Base-by-base conservation (phyloP, 2,113 vertebrate species). In the Hystrix cristata region DNA sequence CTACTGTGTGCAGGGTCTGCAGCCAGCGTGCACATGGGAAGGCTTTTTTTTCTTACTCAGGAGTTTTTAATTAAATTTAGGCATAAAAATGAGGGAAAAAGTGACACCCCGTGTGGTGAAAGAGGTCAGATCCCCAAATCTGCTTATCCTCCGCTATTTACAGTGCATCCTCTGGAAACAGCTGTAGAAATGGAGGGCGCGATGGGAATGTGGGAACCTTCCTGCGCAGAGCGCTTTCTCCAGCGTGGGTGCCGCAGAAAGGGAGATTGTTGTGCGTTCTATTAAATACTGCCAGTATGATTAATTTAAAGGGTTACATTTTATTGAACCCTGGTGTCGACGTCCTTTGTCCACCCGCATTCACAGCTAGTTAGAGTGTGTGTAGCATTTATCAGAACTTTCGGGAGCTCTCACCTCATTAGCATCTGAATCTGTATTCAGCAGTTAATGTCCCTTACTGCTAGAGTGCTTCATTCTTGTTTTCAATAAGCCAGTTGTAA, bases 391-490 rank as follows among this genome's bases (percentile, higher is more conserved):
- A 99, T 99, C 99, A 99, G 99, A 99, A 99, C 99, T 99, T 99
- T 99, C 99, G 98, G 98, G 98, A 98, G 98, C 98, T 98, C 98
- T 99, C 98, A 98, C 98, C 99, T 99, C 98, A 99, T 99, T 99
- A 99, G 99, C 99, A 99, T 99, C 98, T 99, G 99, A 99, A 99
- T 99, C 97, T 99, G 98, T 98, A 99, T 99, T 99, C 99, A 99
- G 99, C 99, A 99, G 99, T 99, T 99, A 99, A 99, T 99, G 99
- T 99, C 99, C 99, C 98, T 99, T 99, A 98, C 99, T 99, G 98
- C 98, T 98, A 98, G 99, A 99, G 99, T 98, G 98, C 98, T 99
- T 98, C 98, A 98, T 98, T 99, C 98, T 99, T 99, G 98, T 99
- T 99, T 98, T 99, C 99, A 98, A 98, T 99, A 99, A 99, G 99